Evolutionary conservation across 2,113 vertebrate species (phyloP), one percentile per base, ranked within the genome.

Genomic region (Ctenomys sociabilis): DNA sequence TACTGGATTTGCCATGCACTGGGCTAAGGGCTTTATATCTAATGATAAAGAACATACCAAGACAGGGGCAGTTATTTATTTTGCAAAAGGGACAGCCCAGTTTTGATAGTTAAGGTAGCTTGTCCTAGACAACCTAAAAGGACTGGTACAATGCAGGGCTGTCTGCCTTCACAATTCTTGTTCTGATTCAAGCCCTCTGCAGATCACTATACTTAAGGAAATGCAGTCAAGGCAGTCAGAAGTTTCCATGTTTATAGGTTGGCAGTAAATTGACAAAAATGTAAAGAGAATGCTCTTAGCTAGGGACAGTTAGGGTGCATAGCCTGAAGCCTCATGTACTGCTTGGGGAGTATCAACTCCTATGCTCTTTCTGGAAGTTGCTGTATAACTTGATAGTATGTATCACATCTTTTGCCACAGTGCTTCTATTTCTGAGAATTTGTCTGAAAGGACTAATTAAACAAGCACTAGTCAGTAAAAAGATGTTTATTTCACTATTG

Each of bases 371-470:
- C 77, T 95, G 82, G 80, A 94, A 94, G 84, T 90, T 30, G 75
- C 11, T 95, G 3, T 32, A 24, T 78, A 49, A 78, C 16, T 96
- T 85, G 88, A 83, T 35, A 90, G 57, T 90, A 64, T 85, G 91
- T 93, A 93, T 87, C 75, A 95, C 21, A 91, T 89, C 73, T 93
- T 95, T 91, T 91, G 61, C 91, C 73, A 85, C 43, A 86, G 57
- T 88, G 35, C 93, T 96, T 94, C 72, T 90, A 81, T 78, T 96
- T 97, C 68, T 95, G 90, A 96, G 91, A 95, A 92, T 93, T 82
- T 77, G 16, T 86, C 37, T 88, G 94, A 88, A 93, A 87, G 91
- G 63, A 77, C 21, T 87, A 37, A 84, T 95, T 57, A 75, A 64
- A 77, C 70, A 88, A 81, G 30, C 59, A 30, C 81, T 94, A 19